Conservation (phyloP, 1,140 invertebrate genomes). For the Macrobrachium rosenbergii region DNA sequence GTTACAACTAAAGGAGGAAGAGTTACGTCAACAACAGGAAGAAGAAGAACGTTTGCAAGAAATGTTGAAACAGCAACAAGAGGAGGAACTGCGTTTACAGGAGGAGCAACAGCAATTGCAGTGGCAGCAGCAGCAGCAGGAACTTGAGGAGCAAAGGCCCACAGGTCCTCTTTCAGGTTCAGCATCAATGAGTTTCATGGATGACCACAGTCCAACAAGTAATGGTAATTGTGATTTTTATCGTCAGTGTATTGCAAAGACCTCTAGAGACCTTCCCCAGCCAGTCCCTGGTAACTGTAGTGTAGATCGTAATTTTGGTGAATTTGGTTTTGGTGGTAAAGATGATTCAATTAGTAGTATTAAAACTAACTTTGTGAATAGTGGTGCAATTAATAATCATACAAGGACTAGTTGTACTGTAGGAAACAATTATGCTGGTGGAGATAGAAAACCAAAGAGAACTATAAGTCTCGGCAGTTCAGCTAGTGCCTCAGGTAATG, state of each 20-base stretch:
- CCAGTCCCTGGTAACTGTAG: slow-evolving; percentile 41
- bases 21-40: not conserved
- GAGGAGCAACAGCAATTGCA: not conserved
- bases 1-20: not conserved
- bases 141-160: slow-evolving; percentile 6
- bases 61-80: not conserved
- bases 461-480: slow-evolving; percentile 44
- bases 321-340: slow-evolving; percentile 5
- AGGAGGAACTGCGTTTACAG: not conserved
- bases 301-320: slow-evolving; percentile 16
- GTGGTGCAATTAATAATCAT: slow-evolving; percentile 43
- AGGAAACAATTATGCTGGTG: slow-evolving; percentile 18
- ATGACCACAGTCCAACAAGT: slow-evolving; percentile 55
- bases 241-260: slow-evolving; percentile 43
- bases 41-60: not conserved
- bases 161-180: slow-evolving; percentile 55
- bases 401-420: slow-evolving; percentile 55
- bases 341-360: not conserved
- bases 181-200: slow-evolving; percentile 55
- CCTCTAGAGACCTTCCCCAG: slow-evolving; percentile 30
- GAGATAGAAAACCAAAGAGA: slow-evolving; percentile 16
- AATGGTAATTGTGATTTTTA: slow-evolving; percentile 53
- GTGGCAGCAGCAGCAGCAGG: not conserved
- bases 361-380: slow-evolving; percentile 43
- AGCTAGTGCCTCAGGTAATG: slow-evolving; percentile 43